Evolutionary conservation across 2,113 vertebrate species (phyloP).

Genomic region (Excalfactoria chinensis): DNA sequence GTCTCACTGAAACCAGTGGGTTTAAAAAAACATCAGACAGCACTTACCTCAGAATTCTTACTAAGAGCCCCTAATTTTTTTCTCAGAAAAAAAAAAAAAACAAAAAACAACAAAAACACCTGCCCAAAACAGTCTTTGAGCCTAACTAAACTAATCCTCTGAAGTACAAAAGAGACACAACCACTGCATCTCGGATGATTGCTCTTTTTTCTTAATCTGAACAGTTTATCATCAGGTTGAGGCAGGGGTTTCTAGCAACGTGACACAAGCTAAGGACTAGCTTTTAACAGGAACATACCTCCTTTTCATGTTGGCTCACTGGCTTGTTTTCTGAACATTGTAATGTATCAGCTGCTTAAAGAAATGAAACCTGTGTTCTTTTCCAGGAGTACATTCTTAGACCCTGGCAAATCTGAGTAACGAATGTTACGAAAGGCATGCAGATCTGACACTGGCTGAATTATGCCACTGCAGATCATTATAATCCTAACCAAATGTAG

Average conservation of each 20-base stretch:
- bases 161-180: not conserved
- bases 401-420: not conserved
- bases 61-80: not conserved
- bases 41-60: not conserved
- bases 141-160: not conserved
- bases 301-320: not conserved
- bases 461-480: not conserved
- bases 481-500: not conserved
- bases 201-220: not conserved
- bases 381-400: slow-evolving; percentile 23
- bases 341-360: not conserved
- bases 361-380: not conserved
- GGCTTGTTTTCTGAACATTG: not conserved
- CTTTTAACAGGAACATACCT: not conserved
- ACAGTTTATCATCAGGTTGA: not conserved
- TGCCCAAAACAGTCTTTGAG: not conserved
- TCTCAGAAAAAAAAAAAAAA: not conserved
- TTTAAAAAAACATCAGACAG: not conserved
- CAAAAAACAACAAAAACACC: too few species aligned
- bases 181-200: not conserved
- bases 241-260: not conserved
- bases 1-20: not conserved
- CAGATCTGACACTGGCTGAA: not conserved
- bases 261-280: not conserved
- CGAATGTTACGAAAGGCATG: not conserved